Conservation (phyloP, 2,888 invertebrate species). For the Phortica okadai region DNA sequence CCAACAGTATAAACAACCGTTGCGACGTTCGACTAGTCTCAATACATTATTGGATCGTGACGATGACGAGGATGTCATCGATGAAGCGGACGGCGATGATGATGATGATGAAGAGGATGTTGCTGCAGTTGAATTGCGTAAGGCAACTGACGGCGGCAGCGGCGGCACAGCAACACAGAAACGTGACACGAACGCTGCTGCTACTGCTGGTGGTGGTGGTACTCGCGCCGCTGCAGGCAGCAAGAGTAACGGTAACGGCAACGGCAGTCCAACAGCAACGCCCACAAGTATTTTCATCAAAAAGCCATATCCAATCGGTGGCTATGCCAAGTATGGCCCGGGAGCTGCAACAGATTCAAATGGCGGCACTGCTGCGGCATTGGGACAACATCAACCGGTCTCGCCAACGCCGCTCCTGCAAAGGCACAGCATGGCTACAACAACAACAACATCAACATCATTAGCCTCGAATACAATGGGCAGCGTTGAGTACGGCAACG, state of each 20-base stretch:
- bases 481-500: not conserved
- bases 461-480: not conserved
- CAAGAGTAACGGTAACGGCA: constrained; percentile 12
- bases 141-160: constrained; percentile 26
- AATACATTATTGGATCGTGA: constrained; percentile 89
- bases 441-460: not conserved
- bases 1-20: constrained; percentile 81
- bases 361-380: not conserved
- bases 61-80: constrained; percentile 66
- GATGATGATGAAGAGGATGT: constrained; percentile 16
- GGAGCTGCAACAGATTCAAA: too few species aligned
- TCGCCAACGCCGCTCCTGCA: too few species aligned
- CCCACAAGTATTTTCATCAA: not conserved
- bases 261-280: not conserved
- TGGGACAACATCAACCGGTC: not conserved
- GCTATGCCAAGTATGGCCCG: too few species aligned
- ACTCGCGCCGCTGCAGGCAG: not conserved
- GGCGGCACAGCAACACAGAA: constrained; percentile 38
- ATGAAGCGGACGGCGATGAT: not conserved
- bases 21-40: constrained; percentile 89
- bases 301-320: not conserved
- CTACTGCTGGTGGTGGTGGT: not conserved
- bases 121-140: constrained; percentile 25
- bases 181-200: constrained; percentile 18
- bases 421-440: not conserved